Evolutionary conservation across 2,113 vertebrate species (phyloP).

Genomic region (Romanogobio albipinnatus): DNA sequence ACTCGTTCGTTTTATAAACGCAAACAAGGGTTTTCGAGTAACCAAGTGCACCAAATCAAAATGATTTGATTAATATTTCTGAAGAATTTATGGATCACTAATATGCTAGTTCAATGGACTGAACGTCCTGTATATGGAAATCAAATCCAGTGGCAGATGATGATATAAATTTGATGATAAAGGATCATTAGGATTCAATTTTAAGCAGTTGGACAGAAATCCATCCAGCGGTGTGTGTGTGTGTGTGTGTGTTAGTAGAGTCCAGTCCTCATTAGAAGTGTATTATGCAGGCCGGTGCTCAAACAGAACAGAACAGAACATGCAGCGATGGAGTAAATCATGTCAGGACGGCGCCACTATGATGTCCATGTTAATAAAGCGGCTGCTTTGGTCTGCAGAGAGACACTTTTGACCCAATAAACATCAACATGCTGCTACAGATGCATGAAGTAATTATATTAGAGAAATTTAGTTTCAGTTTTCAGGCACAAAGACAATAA

Average conservation of each 20-base stretch:
- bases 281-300: conserved; percentile 31
- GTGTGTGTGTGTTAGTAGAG: neutral
- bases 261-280: conserved; percentile 18
- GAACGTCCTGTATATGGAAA: neutral
- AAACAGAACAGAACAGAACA: conserved; percentile 39
- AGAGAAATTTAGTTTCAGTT: neutral
- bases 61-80: neutral
- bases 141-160: neutral
- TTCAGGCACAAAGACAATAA: neutral
- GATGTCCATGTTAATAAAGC: too few species aligned
- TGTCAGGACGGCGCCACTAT: neutral
- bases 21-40: neutral
- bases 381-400: too few species aligned
- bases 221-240: neutral
- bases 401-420: neutral
- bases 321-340: neutral
- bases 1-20: neutral
- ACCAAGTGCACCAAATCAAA: neutral
- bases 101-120: neutral
- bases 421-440: neutral
- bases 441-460: neutral
- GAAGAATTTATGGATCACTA: neutral
- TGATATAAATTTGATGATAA: neutral
- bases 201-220: neutral
- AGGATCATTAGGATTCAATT: neutral